These are phyloP conservation scores for Eospalax fontanierii DNA, from an alignment of 2,797 vertebrate species.

Conservation along the genomic window DNA sequence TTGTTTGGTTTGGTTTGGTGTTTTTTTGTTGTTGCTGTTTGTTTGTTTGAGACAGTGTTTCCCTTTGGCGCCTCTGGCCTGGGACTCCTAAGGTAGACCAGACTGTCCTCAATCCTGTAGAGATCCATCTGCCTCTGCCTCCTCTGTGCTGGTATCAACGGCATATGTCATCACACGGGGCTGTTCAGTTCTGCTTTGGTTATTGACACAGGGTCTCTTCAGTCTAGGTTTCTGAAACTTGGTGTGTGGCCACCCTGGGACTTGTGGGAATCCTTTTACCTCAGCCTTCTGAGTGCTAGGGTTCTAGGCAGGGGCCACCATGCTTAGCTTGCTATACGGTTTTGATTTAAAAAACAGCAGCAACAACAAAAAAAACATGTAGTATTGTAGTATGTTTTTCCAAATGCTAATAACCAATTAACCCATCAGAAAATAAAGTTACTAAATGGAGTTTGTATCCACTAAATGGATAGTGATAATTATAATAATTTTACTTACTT, in stretches of 20 bases:
- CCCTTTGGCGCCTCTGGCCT: too few species aligned
- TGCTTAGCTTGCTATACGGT: not conserved
- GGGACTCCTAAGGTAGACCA: too few species aligned
- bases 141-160: too few species aligned
- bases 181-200: not conserved
- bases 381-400: not conserved
- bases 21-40: too few species aligned
- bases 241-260: not conserved
- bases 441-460: conserved; percentile 16
- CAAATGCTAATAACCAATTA: conserved; percentile 19
- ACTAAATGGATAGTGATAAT: conserved; percentile 47
- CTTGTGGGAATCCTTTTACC: not conserved
- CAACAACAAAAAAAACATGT: too few species aligned
- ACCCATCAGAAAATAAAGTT: conserved; percentile 42
- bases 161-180: too few species aligned
- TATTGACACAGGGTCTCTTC: not conserved
- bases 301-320: not conserved
- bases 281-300: not conserved
- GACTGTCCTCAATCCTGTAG: too few species aligned
- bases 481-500: not conserved
- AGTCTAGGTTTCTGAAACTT: not conserved
- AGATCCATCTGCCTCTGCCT: too few species aligned
- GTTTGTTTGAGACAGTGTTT: too few species aligned
- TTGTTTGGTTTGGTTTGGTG: not conserved
- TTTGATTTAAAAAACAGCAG: not conserved